Evolutionary conservation across 2,113 vertebrate species (phyloP).

Genomic region (Aegypius monachus): DNA sequence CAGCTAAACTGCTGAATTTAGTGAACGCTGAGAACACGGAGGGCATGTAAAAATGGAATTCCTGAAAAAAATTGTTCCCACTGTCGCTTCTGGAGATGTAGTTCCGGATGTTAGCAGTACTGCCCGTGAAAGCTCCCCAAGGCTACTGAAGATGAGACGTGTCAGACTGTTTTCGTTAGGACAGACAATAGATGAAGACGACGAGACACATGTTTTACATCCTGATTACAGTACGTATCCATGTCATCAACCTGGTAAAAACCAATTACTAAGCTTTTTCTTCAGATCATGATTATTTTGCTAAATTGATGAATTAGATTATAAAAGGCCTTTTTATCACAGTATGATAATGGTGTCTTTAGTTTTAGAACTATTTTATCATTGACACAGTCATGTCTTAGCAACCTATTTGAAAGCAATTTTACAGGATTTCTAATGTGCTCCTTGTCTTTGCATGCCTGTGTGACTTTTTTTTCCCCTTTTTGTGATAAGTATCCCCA

Average conservation of each 20-base stretch:
- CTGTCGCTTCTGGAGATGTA: conserved; percentile 76
- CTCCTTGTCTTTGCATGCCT: background rate
- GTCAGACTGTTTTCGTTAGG: conserved; percentile 80
- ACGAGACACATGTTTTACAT: background rate
- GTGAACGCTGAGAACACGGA: background rate
- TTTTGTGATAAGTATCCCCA: background rate
- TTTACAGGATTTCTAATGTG: background rate
- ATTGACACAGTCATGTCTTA: background rate
- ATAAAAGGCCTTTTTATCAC: background rate
- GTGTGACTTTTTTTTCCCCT: background rate
- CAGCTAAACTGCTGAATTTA: background rate
- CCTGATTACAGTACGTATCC: conserved; percentile 25
- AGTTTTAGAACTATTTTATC: background rate
- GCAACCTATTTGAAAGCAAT: background rate
- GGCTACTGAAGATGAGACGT: conserved; percentile 84
- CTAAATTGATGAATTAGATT: background rate
- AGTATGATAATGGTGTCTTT: background rate
- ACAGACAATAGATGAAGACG: conserved; percentile 78
- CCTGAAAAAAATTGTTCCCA: conserved; percentile 87
- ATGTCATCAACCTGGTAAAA: conserved; percentile 9
- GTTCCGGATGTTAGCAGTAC: conserved; percentile 59
- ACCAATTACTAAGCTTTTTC: background rate
- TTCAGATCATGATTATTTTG: background rate
- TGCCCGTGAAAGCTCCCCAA: conserved; percentile 76
- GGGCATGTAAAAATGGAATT: conserved; percentile 83